Base-by-base conservation (phyloP, 2,797 vertebrate species). In the Agapornis canus region DNA sequence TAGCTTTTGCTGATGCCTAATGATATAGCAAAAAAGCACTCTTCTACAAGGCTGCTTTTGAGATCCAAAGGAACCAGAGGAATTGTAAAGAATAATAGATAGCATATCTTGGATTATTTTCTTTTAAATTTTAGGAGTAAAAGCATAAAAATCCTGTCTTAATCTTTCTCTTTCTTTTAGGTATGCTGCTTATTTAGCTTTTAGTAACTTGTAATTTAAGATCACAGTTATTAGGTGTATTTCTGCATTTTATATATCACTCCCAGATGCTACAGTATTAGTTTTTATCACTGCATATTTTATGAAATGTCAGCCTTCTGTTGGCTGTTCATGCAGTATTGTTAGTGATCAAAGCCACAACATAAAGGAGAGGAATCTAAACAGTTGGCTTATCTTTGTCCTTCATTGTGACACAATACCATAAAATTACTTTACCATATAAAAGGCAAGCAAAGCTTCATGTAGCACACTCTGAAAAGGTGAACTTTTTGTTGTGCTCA, bases 241-340 rank as follows among this genome's bases (percentile, higher is more conserved):
- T 98, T 98, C 97, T 98, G 98, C 98, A 98, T 98, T 98, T 98
- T 98, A 98, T 98, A 98, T 98, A 98, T 98, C 94, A 31, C 97
- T 98, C 98, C 98, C 98, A 98, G 98, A 98, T 98, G 98, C 98
- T 98, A 97, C 98, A 98, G 98, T 98, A 98, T 98, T 98, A 98
- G 98, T 98, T 98, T 98, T 98, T 98, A 98, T 98, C 98, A 98
- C 98, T 98, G 98, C 98, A 98, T 98, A 98, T 98, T 98, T 98
- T 98, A 98, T 98, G 98, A 98, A 98, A 98, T 98, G 98, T 98
- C 98, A 98, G 98, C 98, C 98, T 98, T 98, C 98, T 98, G 98
- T 98, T 98, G 98, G 98, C 97, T 98, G 98, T 98, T 98, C 98
- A 96, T 37, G 26, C 97, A 98, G 98, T 97, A 98, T 98, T 98